Evolutionary conservation across 2,113 vertebrate genomes (phyloP).

Genomic region (Serinus canaria): DNA sequence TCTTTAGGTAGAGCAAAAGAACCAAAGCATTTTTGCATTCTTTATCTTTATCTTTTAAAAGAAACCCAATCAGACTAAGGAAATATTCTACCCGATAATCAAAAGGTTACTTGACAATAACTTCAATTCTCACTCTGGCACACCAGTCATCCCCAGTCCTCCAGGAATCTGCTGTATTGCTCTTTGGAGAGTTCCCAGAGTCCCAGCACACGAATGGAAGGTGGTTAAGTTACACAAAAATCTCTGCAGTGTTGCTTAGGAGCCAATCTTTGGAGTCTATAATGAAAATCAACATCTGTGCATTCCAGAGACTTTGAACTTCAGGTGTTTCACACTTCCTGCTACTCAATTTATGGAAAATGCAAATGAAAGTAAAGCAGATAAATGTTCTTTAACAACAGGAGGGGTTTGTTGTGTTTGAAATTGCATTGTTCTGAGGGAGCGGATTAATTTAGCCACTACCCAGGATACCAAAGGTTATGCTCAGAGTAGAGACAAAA

Average conservation of each 20-base stretch:
- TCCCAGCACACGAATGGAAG: constrained; percentile 11
- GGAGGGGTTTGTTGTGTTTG: constrained; percentile 48
- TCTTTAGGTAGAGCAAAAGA: neutral
- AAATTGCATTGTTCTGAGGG: constrained; percentile 32
- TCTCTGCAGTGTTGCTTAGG: constrained; percentile 34
- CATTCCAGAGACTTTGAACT: constrained; percentile 65
- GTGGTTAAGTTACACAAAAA: constrained; percentile 54
- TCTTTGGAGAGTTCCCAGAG: constrained; percentile 28
- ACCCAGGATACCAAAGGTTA: constrained; percentile 58
- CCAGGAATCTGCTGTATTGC: neutral
- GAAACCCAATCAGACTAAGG: neutral
- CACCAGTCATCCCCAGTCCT: neutral
- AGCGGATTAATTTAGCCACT: constrained; percentile 58
- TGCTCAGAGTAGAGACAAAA: constrained; percentile 45
- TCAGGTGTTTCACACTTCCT: constrained; percentile 71
- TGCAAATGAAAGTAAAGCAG: constrained; percentile 63
- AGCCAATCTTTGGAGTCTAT: constrained; percentile 17
- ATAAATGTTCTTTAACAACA: constrained; percentile 60
- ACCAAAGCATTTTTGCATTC: neutral
- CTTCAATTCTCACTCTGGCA: neutral
- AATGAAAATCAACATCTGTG: constrained; percentile 38
- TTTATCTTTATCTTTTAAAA: neutral
- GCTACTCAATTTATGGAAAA: constrained; percentile 69
- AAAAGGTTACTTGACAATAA: constrained; percentile 63
- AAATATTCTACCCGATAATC: constrained; percentile 42